Conservation (phyloP, 2,797 vertebrate species). For the Catostomus latipinnis region DNA sequence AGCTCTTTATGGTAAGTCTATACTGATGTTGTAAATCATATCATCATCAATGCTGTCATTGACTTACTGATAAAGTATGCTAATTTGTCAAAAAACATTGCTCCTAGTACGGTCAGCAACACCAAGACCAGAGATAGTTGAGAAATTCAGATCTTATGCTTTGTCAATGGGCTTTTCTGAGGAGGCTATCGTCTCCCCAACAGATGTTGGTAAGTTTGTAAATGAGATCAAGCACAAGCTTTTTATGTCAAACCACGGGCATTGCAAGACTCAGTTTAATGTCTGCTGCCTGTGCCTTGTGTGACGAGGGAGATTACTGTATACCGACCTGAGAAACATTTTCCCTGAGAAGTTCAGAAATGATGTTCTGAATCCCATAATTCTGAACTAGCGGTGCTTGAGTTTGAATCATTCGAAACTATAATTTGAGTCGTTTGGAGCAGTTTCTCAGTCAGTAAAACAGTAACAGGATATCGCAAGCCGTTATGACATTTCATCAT, state of each 20-base stretch:
- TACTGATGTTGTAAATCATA: not conserved
- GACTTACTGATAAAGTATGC: not conserved
- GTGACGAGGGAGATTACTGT: no score
- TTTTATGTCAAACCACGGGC: not conserved
- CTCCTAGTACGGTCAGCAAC: slow-evolving; percentile 46
- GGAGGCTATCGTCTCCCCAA: slow-evolving; percentile 48
- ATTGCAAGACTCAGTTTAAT: no score
- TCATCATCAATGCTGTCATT: not conserved
- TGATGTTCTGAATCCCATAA: no score
- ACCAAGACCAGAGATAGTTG: slow-evolving; percentile 38
- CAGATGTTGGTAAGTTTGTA: slow-evolving; percentile 43
- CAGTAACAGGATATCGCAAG: no score
- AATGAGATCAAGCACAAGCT: not conserved
- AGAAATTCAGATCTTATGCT: slow-evolving; percentile 51
- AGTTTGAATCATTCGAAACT: no score
- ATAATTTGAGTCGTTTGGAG: no score
- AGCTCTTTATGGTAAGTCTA: slow-evolving; percentile 59
- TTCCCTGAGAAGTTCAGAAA: no score
- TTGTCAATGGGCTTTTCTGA: slow-evolving; percentile 57
- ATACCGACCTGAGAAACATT: no score
- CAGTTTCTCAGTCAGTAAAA: no score
- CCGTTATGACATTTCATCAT: no score
- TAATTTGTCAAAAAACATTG: not conserved
- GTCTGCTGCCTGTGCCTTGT: no score
- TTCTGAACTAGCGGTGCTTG: no score